Conservation (phyloP, 2,797 vertebrate species). For the Sebastes iracundus region DNA sequence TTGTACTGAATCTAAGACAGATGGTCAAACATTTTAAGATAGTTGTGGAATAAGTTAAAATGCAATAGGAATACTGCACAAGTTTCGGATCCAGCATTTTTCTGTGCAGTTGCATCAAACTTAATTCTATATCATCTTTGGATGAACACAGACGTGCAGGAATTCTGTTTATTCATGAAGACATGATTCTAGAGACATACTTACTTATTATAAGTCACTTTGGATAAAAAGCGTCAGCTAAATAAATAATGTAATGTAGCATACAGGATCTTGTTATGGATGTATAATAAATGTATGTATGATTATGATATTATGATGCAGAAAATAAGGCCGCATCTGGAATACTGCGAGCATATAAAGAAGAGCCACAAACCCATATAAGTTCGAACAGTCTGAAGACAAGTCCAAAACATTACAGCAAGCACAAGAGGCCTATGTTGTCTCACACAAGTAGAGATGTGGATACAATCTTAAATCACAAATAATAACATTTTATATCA, state of each 20-base stretch:
- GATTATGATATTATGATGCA: background rate
- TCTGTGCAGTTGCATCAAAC: background rate
- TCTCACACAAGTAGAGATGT: background rate
- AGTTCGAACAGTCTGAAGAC: background rate
- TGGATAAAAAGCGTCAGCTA: rapidly evolving
- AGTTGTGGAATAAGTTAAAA: background rate
- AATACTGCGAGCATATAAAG: background rate
- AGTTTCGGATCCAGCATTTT: background rate
- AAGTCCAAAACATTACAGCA: background rate
- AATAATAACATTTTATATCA: background rate
- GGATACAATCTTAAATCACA: background rate
- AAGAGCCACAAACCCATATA: background rate
- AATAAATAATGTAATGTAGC: background rate
- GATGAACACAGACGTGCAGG: background rate
- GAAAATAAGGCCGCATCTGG: background rate
- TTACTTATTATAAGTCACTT: background rate
- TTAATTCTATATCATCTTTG: constrained; percentile 17
- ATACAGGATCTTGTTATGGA: background rate
- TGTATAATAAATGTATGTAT: background rate
- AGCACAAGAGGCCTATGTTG: background rate
- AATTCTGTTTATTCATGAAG: constrained; percentile 2
- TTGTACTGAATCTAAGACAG: background rate
- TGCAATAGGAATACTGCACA: background rate
- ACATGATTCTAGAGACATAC: constrained; percentile 4
- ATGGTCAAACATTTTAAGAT: background rate